A percentile compares a stretch with the other conserved stretches of the same genome.
phyloP scores from a whole-genome alignment of 2,113 vertebrate genomes.

The Ammodytes dubius region DNA sequence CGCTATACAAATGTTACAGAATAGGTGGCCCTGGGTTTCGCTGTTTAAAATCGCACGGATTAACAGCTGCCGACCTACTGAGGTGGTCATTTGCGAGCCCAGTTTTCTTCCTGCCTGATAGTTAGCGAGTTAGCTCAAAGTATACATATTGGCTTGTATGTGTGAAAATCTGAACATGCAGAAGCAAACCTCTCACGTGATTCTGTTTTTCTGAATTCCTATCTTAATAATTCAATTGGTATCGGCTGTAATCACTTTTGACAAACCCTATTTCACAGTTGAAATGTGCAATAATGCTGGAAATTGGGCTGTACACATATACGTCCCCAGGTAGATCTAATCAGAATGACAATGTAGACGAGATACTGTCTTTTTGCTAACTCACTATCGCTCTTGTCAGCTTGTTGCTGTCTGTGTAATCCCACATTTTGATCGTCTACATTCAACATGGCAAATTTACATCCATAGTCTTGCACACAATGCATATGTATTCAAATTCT shows the following conservation, averaged over 20 bases:
- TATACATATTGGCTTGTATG: neutral
- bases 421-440: neutral
- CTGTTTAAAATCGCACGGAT: neutral
- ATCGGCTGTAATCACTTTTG: too few relatives aligned
- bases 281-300: neutral
- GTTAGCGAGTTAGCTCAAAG: neutral
- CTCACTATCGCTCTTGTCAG: slow-evolving; percentile 19
- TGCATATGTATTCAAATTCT: slow-evolving; percentile 8
- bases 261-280: neutral
- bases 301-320: neutral
- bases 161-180: neutral
- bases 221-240: too few relatives aligned
- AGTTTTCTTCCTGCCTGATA: neutral
- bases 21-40: neutral
- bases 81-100: neutral
- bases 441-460: neutral
- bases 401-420: neutral
- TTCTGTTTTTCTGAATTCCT: neutral
- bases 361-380: neutral
- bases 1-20: slow-evolving; percentile 35
- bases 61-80: neutral
- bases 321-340: neutral
- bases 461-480: slow-evolving; percentile 5
- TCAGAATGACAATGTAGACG: neutral
- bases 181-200: neutral